Percentiles rank a stretch among this genome's conserved stretches.
These are phyloP conservation scores for Nomada flava DNA, from an alignment of 2,888 invertebrate species.

Conservation along the genomic window DNA sequence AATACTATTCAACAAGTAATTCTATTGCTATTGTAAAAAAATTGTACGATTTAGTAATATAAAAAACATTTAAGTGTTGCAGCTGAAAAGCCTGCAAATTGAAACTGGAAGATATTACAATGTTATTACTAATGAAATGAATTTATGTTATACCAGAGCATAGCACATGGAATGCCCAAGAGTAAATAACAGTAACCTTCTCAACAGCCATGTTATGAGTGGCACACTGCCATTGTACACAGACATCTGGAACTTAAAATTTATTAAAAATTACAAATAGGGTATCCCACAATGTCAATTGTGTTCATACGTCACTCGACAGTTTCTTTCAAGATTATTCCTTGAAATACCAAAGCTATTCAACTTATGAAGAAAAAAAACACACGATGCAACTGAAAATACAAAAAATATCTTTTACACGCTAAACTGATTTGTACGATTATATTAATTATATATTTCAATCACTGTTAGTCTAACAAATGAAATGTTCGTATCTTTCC, in stretches of 20 bases:
- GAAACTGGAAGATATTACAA: slow-evolving; percentile 35
- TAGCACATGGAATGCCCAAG: slow-evolving; percentile 61
- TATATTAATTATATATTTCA: slow-evolving; percentile 44
- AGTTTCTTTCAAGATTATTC: slow-evolving; percentile 30
- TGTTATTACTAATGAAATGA: slow-evolving; percentile 58
- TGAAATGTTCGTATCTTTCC: slow-evolving; percentile 40
- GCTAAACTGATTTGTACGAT: slow-evolving; percentile 43
- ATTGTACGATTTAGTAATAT: slow-evolving; percentile 41
- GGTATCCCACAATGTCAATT: slow-evolving; percentile 32
- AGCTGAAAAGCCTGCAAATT: slow-evolving; percentile 40
- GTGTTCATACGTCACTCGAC: slow-evolving; percentile 4
- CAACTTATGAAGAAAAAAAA: slow-evolving; percentile 33
- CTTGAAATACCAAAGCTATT: slow-evolving; percentile 17
- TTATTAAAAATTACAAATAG: slow-evolving; percentile 43
- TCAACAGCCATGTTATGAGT: slow-evolving; percentile 51
- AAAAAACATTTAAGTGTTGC: slow-evolving; percentile 38
- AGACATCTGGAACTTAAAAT: slow-evolving; percentile 60
- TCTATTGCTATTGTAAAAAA: slow-evolving; percentile 46
- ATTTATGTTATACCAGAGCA: slow-evolving; percentile 54
- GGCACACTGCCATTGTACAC: slow-evolving; percentile 51
- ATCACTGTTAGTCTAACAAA: slow-evolving; percentile 42
- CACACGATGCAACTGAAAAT: slow-evolving; percentile 30
- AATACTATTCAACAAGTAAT: slow-evolving; percentile 35
- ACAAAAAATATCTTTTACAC: slow-evolving; percentile 40
- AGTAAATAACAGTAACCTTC: slow-evolving; percentile 63